These are phyloP conservation scores for Mustelus asterias DNA, from an alignment of 2,113 vertebrate species.

Conservation along the genomic window DNA sequence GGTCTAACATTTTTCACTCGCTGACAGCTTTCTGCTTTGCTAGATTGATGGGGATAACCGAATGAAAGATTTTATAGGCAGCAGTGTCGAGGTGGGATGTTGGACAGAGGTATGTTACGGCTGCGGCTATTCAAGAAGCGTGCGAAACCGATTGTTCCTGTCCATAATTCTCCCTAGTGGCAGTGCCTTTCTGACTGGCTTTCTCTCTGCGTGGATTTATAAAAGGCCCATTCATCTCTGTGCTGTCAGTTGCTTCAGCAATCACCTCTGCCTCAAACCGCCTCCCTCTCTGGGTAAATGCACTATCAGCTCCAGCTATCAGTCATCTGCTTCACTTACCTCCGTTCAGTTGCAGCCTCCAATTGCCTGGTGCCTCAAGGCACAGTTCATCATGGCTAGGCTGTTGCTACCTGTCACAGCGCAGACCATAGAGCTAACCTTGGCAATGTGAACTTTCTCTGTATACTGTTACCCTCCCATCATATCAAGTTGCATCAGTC, in stretches of 20 bases:
- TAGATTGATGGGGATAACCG: background rate
- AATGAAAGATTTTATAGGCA: background rate
- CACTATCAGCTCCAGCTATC: background rate
- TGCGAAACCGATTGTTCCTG: background rate
- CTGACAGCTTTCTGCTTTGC: background rate
- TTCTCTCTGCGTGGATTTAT: background rate
- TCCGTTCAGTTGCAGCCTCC: background rate
- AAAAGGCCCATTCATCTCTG: conserved; percentile 2
- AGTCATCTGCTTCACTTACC: background rate
- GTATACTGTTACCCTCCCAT: background rate
- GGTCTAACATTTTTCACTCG: background rate
- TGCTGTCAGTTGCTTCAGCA: background rate
- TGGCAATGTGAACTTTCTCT: background rate
- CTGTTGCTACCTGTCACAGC: background rate
- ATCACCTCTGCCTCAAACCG: background rate
- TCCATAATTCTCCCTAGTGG: background rate
- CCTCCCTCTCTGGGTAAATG: background rate
- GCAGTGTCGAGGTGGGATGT: background rate
- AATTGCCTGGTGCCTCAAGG: background rate
- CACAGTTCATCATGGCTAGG: background rate
- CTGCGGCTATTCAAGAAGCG: background rate
- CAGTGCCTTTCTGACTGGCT: background rate
- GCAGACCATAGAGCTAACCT: background rate
- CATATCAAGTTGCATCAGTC: background rate
- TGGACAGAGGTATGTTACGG: too few relatives aligned